A percentile compares a stretch with the other conserved stretches of the same genome.
phyloP scores from a whole-genome alignment of 2,113 vertebrate species.

The Triplophysa dalaica region DNA sequence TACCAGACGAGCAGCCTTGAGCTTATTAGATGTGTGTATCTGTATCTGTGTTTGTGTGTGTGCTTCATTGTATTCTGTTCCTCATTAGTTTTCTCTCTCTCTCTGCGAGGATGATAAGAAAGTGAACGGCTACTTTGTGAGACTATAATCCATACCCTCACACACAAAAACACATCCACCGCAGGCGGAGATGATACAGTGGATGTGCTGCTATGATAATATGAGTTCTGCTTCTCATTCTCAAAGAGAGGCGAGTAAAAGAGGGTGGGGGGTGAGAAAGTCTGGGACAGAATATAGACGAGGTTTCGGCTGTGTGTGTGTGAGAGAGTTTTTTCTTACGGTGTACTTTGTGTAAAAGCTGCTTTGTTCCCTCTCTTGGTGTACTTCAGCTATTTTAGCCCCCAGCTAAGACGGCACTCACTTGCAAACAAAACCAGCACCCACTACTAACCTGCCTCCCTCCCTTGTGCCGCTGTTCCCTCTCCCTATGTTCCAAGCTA shows the following conservation, averaged over 20 bases:
- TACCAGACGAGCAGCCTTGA: slow-evolving; percentile 13
- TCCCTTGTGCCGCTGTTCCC: slow-evolving; percentile 22
- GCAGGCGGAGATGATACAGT: slow-evolving; percentile 38
- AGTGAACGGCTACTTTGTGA: slow-evolving; percentile 70
- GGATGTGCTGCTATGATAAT: slow-evolving; percentile 24
- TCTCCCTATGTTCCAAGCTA: slow-evolving; percentile 24
- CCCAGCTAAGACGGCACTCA: slow-evolving; percentile 53
- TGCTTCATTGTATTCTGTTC: slow-evolving; percentile 59
- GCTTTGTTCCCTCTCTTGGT: slow-evolving; percentile 41
- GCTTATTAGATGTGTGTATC: slow-evolving; percentile 55
- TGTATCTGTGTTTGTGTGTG: slow-evolving; percentile 44
- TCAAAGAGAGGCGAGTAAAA: slow-evolving; percentile 1
- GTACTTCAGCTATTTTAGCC: slow-evolving; percentile 37
- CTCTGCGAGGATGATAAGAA: slow-evolving; percentile 69
- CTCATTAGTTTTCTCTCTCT: slow-evolving; percentile 71
- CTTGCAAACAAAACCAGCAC: slow-evolving; percentile 33
- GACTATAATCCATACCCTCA: slow-evolving; percentile 69
- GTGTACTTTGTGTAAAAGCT: slow-evolving; percentile 20
- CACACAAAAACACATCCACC: slow-evolving; percentile 58
- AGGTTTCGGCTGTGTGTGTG: background rate
- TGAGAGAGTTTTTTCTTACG: background rate
- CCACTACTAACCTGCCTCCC: slow-evolving; percentile 12
- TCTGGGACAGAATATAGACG: background rate
- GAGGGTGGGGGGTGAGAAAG: background rate
- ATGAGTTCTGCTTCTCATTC: slow-evolving; percentile 3